Conservation (phyloP, 2,113 vertebrate genomes). For the Larimichthys polyactis region DNA sequence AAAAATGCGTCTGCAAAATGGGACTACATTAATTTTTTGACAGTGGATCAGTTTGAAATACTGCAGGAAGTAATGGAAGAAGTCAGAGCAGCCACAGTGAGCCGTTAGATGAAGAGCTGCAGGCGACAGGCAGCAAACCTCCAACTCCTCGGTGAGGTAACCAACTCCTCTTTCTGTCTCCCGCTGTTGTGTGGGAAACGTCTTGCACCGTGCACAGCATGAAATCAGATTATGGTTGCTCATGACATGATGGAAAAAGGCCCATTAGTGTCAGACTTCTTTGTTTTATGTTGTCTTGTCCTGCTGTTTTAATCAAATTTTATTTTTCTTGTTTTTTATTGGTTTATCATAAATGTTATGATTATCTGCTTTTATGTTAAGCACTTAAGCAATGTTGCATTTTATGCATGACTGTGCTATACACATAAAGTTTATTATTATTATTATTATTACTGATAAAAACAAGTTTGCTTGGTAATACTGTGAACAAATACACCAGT, state of each 20-base stretch:
- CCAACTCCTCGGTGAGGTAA: background rate
- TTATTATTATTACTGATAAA: background rate
- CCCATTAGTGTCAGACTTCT: slow-evolving; percentile 35
- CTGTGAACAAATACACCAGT: background rate
- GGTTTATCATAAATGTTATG: no score
- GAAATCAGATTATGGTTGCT: slow-evolving; percentile 8
- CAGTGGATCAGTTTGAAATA: background rate
- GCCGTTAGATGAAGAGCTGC: slow-evolving; percentile 3
- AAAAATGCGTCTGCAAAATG: background rate
- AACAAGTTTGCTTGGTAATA: background rate
- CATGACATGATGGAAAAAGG: slow-evolving; percentile 25
- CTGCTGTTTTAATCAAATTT: no score
- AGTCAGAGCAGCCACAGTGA: background rate
- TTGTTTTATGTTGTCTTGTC: background rate
- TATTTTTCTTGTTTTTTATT: no score
- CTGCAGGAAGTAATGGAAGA: background rate
- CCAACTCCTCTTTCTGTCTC: background rate
- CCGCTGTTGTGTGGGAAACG: slow-evolving; percentile 20
- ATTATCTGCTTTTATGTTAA: no score
- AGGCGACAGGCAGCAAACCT: slow-evolving; percentile 13
- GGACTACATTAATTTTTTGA: background rate
- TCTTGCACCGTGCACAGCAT: background rate
- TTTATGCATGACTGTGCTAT: no score
- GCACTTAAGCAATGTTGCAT: no score
- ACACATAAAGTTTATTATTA: no score